Evolutionary conservation across 92 coral and sea anemone species (phyloP), one percentile per base, ranked within the genome.

Genomic region (Phenganax stokvisi): DNA sequence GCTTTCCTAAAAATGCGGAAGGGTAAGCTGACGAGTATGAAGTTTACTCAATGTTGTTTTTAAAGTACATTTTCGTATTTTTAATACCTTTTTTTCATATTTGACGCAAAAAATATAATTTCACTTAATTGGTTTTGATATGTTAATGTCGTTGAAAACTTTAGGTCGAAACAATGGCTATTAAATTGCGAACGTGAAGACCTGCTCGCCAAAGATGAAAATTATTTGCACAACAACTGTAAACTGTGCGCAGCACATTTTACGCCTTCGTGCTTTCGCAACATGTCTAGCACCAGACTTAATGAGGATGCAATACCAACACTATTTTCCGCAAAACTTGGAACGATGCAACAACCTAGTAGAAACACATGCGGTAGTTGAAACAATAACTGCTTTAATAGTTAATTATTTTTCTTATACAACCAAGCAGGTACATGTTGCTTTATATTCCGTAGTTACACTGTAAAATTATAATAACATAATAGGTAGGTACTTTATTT

Each of bases 221-320:
- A 15, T 15, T 71, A 71, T 17, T 53, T 71, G 17, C 51, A 71
- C 56, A 71, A 71, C 75, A 71, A 71, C 37, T 71, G 75, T 56
- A 71, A 16, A 71, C 10, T 71, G 16, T 71, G 75, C 51, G 56
- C 75, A 9, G 37, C 6, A 47, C 75, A 71, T 53, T 71, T 71
- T 15, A 8, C 27, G 8, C 3, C 9, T 25, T 47, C 56, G 2
- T 47, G 75, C 30, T 71, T 71, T 31, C 57, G 57, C 16, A 51
- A 17, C 56, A 53, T 6, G 10, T 47, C 9, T 7, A 71, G 37
- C 31, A 71, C 31, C 1, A 53, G 20, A 8, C 25, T 71, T 30
- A 12, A 53, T 8, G 30, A 37, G 57, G 37, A 7, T 0, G 75
- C 75, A 11, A 53, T 71, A 3, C 75, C 75, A 12, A 15, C 75